phyloP scores from a whole-genome alignment of 2,113 vertebrate genomes.

The Nibea albiflora region DNA sequence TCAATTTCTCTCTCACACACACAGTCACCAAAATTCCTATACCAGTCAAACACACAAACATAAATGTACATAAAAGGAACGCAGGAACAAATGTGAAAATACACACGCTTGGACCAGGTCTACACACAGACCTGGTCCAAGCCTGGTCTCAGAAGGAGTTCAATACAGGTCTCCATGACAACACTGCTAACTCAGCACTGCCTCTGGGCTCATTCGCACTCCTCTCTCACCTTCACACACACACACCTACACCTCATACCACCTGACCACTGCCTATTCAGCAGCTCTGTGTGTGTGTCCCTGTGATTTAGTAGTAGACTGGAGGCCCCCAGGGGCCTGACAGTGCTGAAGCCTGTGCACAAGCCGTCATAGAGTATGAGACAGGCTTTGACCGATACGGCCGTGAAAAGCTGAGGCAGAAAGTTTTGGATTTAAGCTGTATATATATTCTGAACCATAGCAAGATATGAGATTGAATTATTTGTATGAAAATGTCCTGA shows the following conservation, averaged over 20 bases:
- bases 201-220: constrained; percentile 56
- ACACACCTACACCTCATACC: constrained; percentile 10
- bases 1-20: constrained; percentile 42
- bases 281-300: constrained; percentile 29
- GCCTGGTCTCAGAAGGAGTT: constrained; percentile 41
- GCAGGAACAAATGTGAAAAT: constrained; percentile 24
- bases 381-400: constrained; percentile 9
- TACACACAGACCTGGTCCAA: constrained; percentile 9
- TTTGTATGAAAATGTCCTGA: background rate
- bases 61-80: background rate
- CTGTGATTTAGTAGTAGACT: constrained; percentile 26
- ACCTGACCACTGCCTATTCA: constrained; percentile 49
- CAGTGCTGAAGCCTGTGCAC: background rate
- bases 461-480: background rate
- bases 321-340: constrained; percentile 19
- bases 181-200: constrained; percentile 61
- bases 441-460: too few species aligned
- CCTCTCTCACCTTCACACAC: constrained; percentile 62
- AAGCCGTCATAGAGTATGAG: background rate
- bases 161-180: constrained; percentile 46
- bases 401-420: constrained; percentile 9
- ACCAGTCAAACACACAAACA: background rate
- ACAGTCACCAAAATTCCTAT: background rate
- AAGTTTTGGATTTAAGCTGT: background rate
- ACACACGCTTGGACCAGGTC: background rate